phyloP scores from a whole-genome alignment of 1,140 invertebrate species.

The Orchesella cincta region DNA sequence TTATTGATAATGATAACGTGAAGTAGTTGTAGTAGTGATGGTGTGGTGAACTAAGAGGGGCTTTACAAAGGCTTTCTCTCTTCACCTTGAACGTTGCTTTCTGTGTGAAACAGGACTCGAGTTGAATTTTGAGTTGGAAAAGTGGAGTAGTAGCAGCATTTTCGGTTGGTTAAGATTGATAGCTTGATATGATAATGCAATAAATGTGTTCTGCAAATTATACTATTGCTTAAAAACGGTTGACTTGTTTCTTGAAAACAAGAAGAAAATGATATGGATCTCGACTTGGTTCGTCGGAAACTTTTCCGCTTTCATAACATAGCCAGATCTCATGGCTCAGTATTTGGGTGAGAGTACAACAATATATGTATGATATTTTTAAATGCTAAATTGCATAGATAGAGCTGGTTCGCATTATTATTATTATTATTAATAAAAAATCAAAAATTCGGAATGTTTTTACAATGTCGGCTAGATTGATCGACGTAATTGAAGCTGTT shows the following conservation, averaged over 20 bases:
- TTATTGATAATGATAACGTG: too few relatives aligned
- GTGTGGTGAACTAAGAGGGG: too few relatives aligned
- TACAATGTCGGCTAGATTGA: neutral
- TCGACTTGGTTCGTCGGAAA: conserved; percentile 30
- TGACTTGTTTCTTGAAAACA: neutral
- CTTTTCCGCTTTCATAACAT: conserved; percentile 34
- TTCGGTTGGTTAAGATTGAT: too few relatives aligned
- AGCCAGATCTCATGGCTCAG: conserved; percentile 23
- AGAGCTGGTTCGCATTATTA: neutral
- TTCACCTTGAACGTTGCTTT: too few relatives aligned
- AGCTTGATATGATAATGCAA: neutral
- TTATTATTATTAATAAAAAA: neutral
- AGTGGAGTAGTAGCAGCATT: neutral
- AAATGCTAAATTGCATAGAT: neutral
- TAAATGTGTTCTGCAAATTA: neutral
- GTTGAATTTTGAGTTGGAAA: neutral
- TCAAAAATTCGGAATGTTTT: neutral
- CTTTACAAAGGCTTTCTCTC: too few relatives aligned
- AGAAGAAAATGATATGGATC: conserved; percentile 30
- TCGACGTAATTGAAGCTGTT: neutral
- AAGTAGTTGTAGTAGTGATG: too few relatives aligned
- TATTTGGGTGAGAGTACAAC: conserved; percentile 7
- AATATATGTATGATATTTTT: neutral
- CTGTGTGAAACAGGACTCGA: too few relatives aligned
- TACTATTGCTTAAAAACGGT: neutral